A percentile compares a stretch with the other conserved stretches of the same genome.
Evolutionary conservation across 2,113 vertebrate species (phyloP).

Genomic region (Myanophis thanlyinensis): DNA sequence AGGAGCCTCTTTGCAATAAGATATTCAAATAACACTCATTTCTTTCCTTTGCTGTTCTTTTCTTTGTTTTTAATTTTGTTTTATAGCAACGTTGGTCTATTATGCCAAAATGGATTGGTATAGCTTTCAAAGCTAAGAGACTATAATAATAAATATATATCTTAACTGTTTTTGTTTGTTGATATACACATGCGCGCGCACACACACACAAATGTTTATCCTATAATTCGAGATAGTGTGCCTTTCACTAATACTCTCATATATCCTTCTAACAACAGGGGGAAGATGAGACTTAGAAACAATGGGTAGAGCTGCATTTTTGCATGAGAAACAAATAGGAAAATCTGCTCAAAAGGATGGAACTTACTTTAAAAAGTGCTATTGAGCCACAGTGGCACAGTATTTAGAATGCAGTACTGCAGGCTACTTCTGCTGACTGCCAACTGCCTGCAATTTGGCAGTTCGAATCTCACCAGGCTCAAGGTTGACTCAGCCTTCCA

Average conservation of each 20-base stretch:
- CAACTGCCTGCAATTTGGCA: no score
- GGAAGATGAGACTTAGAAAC: neutral
- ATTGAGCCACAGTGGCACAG: no score
- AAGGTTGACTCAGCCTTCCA: no score
- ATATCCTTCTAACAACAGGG: neutral
- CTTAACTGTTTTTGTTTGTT: neutral
- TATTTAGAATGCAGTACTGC: no score
- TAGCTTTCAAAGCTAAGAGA: neutral
- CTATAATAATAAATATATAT: neutral
- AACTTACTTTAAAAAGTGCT: neutral
- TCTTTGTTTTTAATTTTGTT: neutral
- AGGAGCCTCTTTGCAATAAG: slow-evolving; percentile 18
- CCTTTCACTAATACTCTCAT: neutral
- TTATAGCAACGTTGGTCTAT: neutral
- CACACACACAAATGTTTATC: no score
- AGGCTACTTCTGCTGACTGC: no score
- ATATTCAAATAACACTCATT: slow-evolving; percentile 16
- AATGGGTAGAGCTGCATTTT: neutral
- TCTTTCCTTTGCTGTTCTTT: slow-evolving; percentile 31
- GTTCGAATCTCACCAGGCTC: no score
- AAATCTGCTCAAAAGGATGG: neutral
- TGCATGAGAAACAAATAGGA: neutral
- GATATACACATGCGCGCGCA: no score
- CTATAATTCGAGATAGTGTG: neutral
- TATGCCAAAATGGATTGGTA: neutral